A percentile compares a stretch with the other conserved stretches of the same genome.
These are phyloP conservation scores for Paramisgurnus dabryanus DNA, from an alignment of 2,113 vertebrate species.

Conservation along the genomic window DNA sequence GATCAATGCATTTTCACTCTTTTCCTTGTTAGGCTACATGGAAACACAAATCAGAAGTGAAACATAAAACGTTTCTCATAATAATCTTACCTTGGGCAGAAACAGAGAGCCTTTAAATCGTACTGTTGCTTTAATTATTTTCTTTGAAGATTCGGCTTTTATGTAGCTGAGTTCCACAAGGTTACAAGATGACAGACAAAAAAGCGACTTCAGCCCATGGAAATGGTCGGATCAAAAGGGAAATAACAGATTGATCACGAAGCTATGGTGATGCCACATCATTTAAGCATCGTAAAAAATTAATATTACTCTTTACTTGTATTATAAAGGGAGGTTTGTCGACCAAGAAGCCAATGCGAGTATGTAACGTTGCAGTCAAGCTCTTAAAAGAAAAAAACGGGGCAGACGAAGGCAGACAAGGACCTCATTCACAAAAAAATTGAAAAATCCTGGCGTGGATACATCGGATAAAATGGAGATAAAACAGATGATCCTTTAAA, in stretches of 20 bases:
- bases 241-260: constrained; percentile 10
- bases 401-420: constrained; percentile 55
- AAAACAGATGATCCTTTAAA: constrained; percentile 50
- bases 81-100: constrained; percentile 71
- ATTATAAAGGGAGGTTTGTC: constrained; percentile 14
- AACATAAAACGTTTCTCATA: constrained; percentile 37
- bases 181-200: constrained; percentile 49
- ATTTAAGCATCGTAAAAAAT: constrained; percentile 11
- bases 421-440: constrained; percentile 54
- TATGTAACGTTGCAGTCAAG: constrained; percentile 24
- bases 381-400: constrained; percentile 53
- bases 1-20: neutral
- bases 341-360: neutral
- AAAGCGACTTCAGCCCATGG: constrained; percentile 32
- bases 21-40: constrained; percentile 19
- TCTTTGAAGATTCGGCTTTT: constrained; percentile 9
- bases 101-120: constrained; percentile 66
- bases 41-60: constrained; percentile 19
- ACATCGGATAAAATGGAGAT: constrained; percentile 1
- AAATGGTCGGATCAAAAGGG: constrained; percentile 1
- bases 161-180: constrained; percentile 41
- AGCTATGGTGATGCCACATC: neutral
- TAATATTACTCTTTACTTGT: neutral
- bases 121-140: constrained; percentile 39
- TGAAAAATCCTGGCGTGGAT: constrained; percentile 2